Base-by-base conservation (phyloP, 92 coral and sea anemone genomes). In the Diadumene lineata region DNA sequence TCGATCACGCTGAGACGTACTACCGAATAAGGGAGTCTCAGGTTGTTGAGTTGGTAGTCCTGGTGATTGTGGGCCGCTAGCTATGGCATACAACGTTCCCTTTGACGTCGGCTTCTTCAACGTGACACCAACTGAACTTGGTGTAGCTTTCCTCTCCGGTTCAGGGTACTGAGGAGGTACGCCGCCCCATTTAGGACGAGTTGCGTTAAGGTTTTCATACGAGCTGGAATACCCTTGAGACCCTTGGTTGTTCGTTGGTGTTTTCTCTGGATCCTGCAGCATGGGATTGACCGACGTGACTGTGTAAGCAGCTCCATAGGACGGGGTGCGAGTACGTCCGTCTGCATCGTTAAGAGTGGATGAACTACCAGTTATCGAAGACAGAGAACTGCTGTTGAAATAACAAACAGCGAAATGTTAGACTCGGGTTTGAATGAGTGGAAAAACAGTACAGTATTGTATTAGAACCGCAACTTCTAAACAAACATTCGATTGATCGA, bases 281-380 rank as follows among this genome's bases (percentile, higher is more conserved):
- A 74, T 62, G 33, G 86, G 85, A 38, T 89, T 86, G 43, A 90
- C 81, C 55, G 82, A 82, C 28, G 96, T 80, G 8, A 91, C 93
- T 6, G 93, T 74, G 81, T 84, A 91, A 1, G 97, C 90, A 73
- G 97, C 88, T n/a, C 97, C 97, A 68, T 88, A 91, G 26, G 81
- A 56, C 22, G 85, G 82, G 44, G 79, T 55, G 29, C 60, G 82
- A 67, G 70, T 67, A 19, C 88, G 92, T 28, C n/a, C 31, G 28
- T 80, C 64, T 32, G 83, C 97, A 62, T 88, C 97, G 65, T 88
- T 82, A 27, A 91, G 90, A 28, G 88, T 87, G 30, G 89, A 78
- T 38, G 96, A 68, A 53, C 96, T 90, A n/a, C 92, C 96, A 34
- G 89, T 88, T 46, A 79, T 87, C 13, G 96, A 90, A 30, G 96